Evolutionary conservation across 2,888 invertebrate species (phyloP), one percentile per base, ranked within the genome.

Genomic region (Ornithoptera priamus): DNA sequence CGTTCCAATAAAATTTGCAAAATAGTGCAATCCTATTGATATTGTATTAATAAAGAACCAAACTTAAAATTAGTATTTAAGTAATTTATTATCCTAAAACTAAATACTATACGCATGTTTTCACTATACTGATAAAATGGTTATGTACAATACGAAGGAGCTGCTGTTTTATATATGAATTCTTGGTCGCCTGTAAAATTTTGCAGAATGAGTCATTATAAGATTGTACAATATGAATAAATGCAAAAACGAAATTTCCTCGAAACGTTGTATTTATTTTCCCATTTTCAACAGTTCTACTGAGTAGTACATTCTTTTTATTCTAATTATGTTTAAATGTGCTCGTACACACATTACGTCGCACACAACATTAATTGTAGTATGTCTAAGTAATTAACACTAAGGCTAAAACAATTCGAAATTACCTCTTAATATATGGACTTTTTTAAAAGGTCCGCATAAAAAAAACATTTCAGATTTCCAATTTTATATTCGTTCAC

Each of bases 181-280:
- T 92, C 92, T 93, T 92, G 93, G 92, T 93, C 93, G 93, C 93
- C 89, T 93, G 93, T 93, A 93, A 91, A 91, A 92, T 92, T 92
- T 92, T 92, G 92, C 92, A 92, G 92, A 92, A 92, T 91, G 92
- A 85, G 91, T 92, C 91, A 92, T 91, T 90, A 91, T 91, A 92
- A 92, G 90, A 92, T 92, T 92, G 92, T 92, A 92, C 92, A 92
- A 92, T 92, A 92, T 91, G 89, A 92, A 92, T 92, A 92, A 92
- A 92, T 91, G 92, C 92, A 92, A 92, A 92, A 91, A 92, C 90
- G 90, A 92, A 89, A 92, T 92, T 92, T 92, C 92, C 92, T 92
- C 92, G 92, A 85, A 74, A 75, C 42, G 67, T 70, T 67, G 70
- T 70, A 64, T 70, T 70, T 17, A 67, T 70, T 70, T 67, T 20